Conservation (phyloP, 2,888 invertebrate genomes). For the Macropis europaea region DNA sequence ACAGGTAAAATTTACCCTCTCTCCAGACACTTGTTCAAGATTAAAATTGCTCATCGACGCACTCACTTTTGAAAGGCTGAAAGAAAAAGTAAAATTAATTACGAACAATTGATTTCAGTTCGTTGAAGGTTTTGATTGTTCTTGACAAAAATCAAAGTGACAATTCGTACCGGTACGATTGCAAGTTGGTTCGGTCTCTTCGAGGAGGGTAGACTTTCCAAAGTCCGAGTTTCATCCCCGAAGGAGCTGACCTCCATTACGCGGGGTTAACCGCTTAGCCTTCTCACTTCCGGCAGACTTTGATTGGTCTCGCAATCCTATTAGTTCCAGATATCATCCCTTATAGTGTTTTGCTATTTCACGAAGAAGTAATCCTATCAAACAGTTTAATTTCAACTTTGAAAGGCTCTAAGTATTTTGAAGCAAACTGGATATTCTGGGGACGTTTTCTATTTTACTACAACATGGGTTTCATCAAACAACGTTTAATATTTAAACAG, state of each 20-base stretch:
- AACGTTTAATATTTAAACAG: too few relatives aligned
- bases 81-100: background rate
- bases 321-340: constrained; percentile 70
- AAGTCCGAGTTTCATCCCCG: constrained; percentile 72
- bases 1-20: constrained; percentile 16
- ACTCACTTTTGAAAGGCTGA: background rate
- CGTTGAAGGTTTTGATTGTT: constrained; percentile 54
- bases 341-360: constrained; percentile 39
- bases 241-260: constrained; percentile 78
- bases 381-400: constrained; percentile 7
- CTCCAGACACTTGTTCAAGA: background rate
- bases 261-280: constrained; percentile 78
- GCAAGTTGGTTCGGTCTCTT: constrained; percentile 50
- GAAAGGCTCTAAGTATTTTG: background rate
- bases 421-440: too few relatives aligned
- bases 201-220: constrained; percentile 62
- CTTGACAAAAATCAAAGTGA: constrained; percentile 65
- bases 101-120: constrained; percentile 10
- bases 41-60: background rate
- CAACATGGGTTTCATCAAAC: too few relatives aligned
- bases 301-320: constrained; percentile 78
- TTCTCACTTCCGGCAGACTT: constrained; percentile 76
- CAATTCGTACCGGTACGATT: constrained; percentile 59
- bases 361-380: background rate
- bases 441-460: too few relatives aligned